These are phyloP conservation scores for Bradypus variegatus DNA, from an alignment of 2,797 vertebrate species.

Conservation along the genomic window DNA sequence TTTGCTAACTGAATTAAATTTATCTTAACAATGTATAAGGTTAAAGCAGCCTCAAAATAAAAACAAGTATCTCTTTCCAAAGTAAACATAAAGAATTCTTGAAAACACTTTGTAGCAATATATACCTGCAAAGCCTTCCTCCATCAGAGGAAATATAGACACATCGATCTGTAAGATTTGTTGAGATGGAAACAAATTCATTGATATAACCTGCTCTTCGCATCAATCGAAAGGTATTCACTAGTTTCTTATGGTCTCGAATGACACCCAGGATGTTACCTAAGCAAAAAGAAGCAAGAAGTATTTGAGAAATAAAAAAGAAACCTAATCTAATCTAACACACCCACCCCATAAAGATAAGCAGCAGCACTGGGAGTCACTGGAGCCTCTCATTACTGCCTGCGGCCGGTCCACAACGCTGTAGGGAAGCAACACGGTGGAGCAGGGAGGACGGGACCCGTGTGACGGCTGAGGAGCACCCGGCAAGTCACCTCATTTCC, in stretches of 20 bases:
- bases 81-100: background rate
- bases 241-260: conserved; percentile 89
- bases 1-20: conserved; percentile 29
- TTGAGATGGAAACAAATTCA: conserved; percentile 98
- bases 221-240: conserved; percentile 95
- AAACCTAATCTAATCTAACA: background rate
- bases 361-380: background rate
- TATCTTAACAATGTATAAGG: background rate
- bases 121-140: conserved; percentile 92
- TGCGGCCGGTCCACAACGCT: background rate
- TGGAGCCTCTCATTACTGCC: background rate
- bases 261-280: conserved; percentile 98
- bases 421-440: background rate
- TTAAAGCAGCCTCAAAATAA: conserved; percentile 10
- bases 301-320: background rate
- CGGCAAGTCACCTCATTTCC: background rate
- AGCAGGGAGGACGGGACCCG: background rate
- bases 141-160: conserved; percentile 98
- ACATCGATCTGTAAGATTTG: conserved; percentile 93
- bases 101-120: background rate
- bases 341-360: background rate
- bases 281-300: conserved; percentile 62
- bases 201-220: conserved; percentile 96
- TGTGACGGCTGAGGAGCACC: background rate
- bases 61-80: background rate